A percentile compares a stretch with the other conserved stretches of the same genome.
Conservation (phyloP, 1,140 invertebrate genomes). For the Meloidogyne hapla region DNA sequence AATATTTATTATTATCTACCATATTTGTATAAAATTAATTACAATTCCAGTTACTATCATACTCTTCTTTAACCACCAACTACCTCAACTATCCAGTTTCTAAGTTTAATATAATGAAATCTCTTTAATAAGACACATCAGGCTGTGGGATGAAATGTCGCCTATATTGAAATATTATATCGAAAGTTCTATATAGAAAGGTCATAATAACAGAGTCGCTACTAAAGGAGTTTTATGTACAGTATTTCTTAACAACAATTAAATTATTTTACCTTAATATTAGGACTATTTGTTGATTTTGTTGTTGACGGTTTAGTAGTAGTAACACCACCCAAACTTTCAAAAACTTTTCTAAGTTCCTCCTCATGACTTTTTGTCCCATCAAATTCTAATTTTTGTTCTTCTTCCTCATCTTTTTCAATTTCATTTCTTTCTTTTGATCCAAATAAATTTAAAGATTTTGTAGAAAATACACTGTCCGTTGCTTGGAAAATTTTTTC, state of each 20-base stretch:
- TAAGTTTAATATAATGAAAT: no score
- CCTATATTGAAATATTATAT: no score
- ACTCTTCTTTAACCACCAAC: no score
- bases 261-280: neutral
- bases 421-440: neutral
- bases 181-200: no score
- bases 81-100: no score
- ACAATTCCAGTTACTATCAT: no score
- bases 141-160: no score
- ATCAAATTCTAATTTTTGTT: conserved; percentile 5
- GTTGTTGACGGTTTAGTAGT: conserved; percentile 10
- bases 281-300: conserved; percentile 11
- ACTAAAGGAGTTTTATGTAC: no score
- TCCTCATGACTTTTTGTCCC: neutral
- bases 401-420: conserved; percentile 7
- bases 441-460: neutral
- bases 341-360: neutral
- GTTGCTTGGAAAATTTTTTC: conserved; percentile 50
- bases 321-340: conserved; percentile 18
- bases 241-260: no score
- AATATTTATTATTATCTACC: conserved; percentile 12
- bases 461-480: conserved; percentile 32
- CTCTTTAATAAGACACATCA: no score
- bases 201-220: no score
- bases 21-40: no score